phyloP scores from a whole-genome alignment of 2,888 invertebrate species.

The Phasia obesa region DNA sequence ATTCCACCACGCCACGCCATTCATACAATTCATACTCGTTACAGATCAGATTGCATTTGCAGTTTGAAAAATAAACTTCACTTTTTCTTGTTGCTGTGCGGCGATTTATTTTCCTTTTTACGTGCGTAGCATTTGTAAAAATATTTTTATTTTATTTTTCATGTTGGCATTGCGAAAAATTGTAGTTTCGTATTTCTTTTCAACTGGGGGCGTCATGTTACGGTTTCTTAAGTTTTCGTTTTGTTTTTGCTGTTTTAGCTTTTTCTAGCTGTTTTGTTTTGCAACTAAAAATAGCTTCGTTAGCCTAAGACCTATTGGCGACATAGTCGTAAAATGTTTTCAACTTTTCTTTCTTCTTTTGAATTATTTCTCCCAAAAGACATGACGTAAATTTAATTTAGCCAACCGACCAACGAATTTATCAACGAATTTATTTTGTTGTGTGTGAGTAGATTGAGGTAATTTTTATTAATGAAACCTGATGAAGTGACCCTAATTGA shows the following conservation, averaged over 20 bases:
- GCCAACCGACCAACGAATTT: too few species aligned
- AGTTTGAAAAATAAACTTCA: slow-evolving; percentile 29
- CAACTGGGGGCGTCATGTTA: slow-evolving; percentile 67
- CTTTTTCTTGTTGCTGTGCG: slow-evolving; percentile 15
- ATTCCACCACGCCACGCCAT: background rate
- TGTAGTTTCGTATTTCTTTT: slow-evolving; percentile 28
- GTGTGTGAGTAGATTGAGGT: background rate
- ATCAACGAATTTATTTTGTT: slow-evolving; percentile 14
- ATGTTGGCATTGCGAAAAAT: slow-evolving; percentile 44
- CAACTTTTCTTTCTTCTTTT: slow-evolving; percentile 34
- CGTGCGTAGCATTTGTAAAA: slow-evolving; percentile 69
- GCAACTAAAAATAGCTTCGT: slow-evolving; percentile 68
- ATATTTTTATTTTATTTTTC: slow-evolving; percentile 14
- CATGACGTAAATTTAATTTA: slow-evolving; percentile 58
- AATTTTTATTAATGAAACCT: slow-evolving; percentile 57
- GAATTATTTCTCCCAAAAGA: slow-evolving; percentile 43
- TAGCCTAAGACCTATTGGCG: slow-evolving; percentile 71
- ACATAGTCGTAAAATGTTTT: slow-evolving; percentile 47
- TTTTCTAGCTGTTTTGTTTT: slow-evolving; percentile 15
- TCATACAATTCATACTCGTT: slow-evolving; percentile 22
- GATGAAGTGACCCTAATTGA: slow-evolving; percentile 48
- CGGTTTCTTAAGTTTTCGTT: slow-evolving; percentile 42
- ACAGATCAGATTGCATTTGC: slow-evolving; percentile 66
- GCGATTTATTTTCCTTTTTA: slow-evolving; percentile 48
- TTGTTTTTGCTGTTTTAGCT: background rate